Conservation (phyloP, 2,888 invertebrate genomes). For the Melinopterus prodromus region DNA sequence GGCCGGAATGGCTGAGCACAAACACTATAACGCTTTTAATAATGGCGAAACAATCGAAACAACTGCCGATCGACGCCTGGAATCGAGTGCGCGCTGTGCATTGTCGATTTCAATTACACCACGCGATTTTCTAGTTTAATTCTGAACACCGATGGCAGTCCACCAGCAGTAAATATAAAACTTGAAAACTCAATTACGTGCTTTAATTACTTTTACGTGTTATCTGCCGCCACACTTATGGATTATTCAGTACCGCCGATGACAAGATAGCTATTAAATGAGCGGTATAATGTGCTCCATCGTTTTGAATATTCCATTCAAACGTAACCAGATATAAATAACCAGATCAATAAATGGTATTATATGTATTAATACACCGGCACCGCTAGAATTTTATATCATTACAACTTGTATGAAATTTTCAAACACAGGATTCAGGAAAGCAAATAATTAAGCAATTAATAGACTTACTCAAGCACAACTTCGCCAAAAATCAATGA, state of each 20-base stretch:
- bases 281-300: background rate
- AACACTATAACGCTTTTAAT: constrained; percentile 4
- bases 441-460: too few relatives aligned
- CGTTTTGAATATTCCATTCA: background rate
- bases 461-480: too few relatives aligned
- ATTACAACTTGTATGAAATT: too few relatives aligned
- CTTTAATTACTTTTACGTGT: constrained; percentile 4
- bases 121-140: background rate
- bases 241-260: background rate
- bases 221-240: background rate
- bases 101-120: constrained; percentile 4
- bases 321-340: background rate
- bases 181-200: constrained; percentile 4
- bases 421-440: too few relatives aligned
- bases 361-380: too few relatives aligned
- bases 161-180: background rate
- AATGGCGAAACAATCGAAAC: constrained; percentile 4
- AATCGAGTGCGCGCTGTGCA: background rate
- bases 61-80: background rate
- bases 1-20: background rate
- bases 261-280: background rate
- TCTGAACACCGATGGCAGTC: background rate
- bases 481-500: too few relatives aligned
- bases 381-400: too few relatives aligned
- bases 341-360: background rate